Evolutionary conservation across 2,113 vertebrate genomes (phyloP), one percentile per base, ranked within the genome.

Genomic region (Microcebus murinus): DNA sequence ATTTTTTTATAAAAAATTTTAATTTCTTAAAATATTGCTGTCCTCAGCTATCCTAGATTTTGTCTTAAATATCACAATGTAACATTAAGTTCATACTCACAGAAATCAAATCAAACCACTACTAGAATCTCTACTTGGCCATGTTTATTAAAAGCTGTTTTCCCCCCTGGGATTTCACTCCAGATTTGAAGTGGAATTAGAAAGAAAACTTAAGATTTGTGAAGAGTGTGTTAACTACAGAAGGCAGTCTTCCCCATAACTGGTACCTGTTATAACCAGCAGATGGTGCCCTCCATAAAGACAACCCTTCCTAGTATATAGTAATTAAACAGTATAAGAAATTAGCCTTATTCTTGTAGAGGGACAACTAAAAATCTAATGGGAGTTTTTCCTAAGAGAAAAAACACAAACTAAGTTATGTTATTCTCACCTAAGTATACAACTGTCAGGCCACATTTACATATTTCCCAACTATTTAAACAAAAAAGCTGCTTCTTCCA

Each of bases 221-320:
- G 2, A 86, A 57, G 48, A 84, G 3, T 79, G 67, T 67, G 8
- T 18, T 45, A 80, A 91, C 39, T 77, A 18, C 34, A 89, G 42
- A 89, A 89, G 31, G 55, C 21, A 91, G 77, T 42, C 50, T 91
- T 89, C 81, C 52, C 76, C 71, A 90, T 21, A 63, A 90, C 65
- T 0, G 23, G 82, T 84, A 94, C 96, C 76, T 87, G 36, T 79
- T 31, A 84, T 1, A 92, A 90, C 97, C 97, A 97, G 97, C 94
- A 98, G 97, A 83, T 96, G 97, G 96, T 86, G 96, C 92, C 87
- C 94, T 97, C 87, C 85, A 90, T 92, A 96, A 97, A 96, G 84
- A 95, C 59, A 96, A 97, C 67, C 79, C 39, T 88, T 80, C 39
- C 39, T 63, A 68, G 34, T 34, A 77, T 34, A 88, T 0, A 80